Evolutionary conservation across 2,888 invertebrate genomes (phyloP), one percentile per base, ranked within the genome.

Genomic region (Trileptium ribeirensis): DNA sequence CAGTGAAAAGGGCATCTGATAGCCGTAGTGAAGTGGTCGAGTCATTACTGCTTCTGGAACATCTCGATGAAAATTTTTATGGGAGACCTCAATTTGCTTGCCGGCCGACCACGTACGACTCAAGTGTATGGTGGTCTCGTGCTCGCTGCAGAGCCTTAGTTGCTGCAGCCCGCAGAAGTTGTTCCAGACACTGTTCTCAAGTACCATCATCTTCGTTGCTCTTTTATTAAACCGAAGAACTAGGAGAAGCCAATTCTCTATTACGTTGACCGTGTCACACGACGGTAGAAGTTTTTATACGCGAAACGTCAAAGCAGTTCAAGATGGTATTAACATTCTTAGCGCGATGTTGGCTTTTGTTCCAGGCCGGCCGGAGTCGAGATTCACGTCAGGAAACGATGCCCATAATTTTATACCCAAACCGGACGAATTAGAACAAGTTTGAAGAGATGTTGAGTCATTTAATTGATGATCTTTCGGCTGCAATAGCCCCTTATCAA

Each of bases 281-380:
- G 89, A 90, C 84, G 90, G 90, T 24, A 84, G 85, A 3, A 89
- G 88, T 37, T 90, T 89, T 84, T 84, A 86, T 67, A 88, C 88
- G 74, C 86, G 90, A 1, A 84, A 86, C 36, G 89, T 90, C 40
- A 89, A 89, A 82, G 90, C 90, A 0, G 85, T 88, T 8, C 90
- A 90, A 83, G 86, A 89, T 74, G 89, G 89, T 0, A 83, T 87
- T 34, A 85, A 88, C 29, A 88, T 90, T 36, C 88, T 89, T 84
- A 89, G 89, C 1, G 83, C 84, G 29, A 84, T 85, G 81, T 84
- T 87, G 40, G 85, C 86, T 0, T 87, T 87, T 81, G 87, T 87
- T 39, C 82, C 83, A n/a, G n/a, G n/a, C n/a, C n/a, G n/a, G n/a
- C n/a, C n/a, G n/a, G n/a, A n/a, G n/a, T n/a, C n/a, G n/a, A n/a